Evolutionary conservation across 2,888 invertebrate species (phyloP).

Genomic region (Polymixis flavicincta): DNA sequence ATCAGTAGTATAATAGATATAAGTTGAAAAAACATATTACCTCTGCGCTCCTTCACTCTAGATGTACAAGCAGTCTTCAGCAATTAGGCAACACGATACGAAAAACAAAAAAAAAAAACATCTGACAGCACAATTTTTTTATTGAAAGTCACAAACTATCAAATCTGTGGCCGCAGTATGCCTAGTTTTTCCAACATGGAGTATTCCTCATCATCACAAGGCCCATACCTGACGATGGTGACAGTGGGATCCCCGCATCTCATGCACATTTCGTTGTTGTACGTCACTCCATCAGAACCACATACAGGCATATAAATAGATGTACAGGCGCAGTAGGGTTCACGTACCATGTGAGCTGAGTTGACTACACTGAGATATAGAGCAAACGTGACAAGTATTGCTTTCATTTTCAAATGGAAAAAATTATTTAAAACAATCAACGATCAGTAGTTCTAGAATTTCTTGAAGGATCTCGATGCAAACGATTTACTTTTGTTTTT

Average conservation of each 20-base stretch:
- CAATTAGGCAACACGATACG: background rate
- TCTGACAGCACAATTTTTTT: background rate
- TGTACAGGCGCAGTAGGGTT: background rate
- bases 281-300: slow-evolving; percentile 16
- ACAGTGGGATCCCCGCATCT: background rate
- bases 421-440: background rate
- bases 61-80: too few species aligned
- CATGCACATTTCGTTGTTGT: slow-evolving; percentile 19
- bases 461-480: background rate
- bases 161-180: background rate
- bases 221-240: slow-evolving; percentile 4
- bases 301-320: slow-evolving; percentile 6
- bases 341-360: rapidly evolving
- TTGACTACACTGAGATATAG: background rate
- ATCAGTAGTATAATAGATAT: background rate
- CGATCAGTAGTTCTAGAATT: background rate
- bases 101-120: background rate
- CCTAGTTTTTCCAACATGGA: background rate
- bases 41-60: background rate
- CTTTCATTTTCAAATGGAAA: background rate
- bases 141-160: background rate
- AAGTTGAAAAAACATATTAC: background rate
- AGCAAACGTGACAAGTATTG: background rate
- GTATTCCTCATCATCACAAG: slow-evolving; percentile 21
- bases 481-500: background rate